phyloP scores from a whole-genome alignment of 2,797 vertebrate genomes.

The Graptemys geographica region DNA sequence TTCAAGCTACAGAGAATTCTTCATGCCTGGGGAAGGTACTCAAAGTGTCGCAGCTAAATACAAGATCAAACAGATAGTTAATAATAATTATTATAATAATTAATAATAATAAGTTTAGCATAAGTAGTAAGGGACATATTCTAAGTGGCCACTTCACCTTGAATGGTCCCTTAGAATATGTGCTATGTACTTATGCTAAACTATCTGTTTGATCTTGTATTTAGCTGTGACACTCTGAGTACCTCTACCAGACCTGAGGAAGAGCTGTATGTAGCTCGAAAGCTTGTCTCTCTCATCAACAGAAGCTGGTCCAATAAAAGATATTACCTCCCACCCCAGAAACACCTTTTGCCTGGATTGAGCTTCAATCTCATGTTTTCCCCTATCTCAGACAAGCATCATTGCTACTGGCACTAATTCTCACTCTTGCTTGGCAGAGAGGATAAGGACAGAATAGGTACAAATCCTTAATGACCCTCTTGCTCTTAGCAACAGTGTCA shows the following conservation, averaged over 20 bases:
- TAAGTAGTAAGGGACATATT: background rate
- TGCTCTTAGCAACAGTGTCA: background rate
- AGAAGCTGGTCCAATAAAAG: no score
- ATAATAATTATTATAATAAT: no score
- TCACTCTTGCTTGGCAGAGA: background rate
- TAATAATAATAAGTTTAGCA: background rate
- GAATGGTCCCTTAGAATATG: no score
- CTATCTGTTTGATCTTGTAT: no score
- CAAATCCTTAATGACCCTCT: background rate
- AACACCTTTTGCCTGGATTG: background rate
- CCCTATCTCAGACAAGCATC: background rate
- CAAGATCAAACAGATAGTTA: background rate
- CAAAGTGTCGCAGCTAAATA: background rate
- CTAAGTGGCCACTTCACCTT: background rate
- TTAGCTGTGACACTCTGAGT: no score
- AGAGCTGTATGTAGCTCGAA: no score
- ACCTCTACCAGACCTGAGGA: no score
- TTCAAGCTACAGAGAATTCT: background rate
- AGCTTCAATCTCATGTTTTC: background rate
- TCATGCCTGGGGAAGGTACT: background rate
- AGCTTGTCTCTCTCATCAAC: no score
- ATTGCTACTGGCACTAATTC: background rate
- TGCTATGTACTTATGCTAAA: no score
- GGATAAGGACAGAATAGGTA: background rate
- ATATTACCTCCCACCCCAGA: background rate